Percentiles rank a stretch among this genome's conserved stretches.
phyloP scores from a whole-genome alignment of 2,888 invertebrate species.

The Eupithecia centaureata region DNA sequence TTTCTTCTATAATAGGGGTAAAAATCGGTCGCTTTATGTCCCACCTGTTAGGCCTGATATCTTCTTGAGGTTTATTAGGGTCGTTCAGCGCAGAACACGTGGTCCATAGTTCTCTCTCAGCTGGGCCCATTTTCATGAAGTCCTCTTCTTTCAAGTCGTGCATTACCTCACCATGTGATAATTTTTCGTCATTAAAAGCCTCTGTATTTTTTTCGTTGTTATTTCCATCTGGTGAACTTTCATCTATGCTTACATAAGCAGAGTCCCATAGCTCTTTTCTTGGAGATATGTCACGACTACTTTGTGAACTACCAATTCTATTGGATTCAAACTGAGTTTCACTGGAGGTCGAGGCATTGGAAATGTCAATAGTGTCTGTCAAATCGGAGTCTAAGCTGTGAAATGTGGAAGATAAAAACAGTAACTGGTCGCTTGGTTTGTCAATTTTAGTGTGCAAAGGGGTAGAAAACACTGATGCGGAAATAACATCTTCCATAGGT shows the following conservation, averaged over 20 bases:
- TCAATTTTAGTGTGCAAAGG: constrained; percentile 48
- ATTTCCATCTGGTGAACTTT: constrained; percentile 74
- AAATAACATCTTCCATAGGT: constrained; percentile 38
- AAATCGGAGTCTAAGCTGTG: constrained; percentile 66
- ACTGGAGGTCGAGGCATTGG: constrained; percentile 52
- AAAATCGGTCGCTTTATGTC: constrained; percentile 66
- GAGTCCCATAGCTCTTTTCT: constrained; percentile 81
- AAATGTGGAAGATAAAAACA: constrained; percentile 55
- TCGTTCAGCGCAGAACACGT: constrained; percentile 63
- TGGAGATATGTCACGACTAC: constrained; percentile 58
- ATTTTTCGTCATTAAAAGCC: constrained; percentile 57
- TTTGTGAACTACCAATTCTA: constrained; percentile 48
- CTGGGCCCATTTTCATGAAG: constrained; percentile 72
- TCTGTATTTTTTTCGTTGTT: constrained; percentile 66
- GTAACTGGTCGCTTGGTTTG: constrained; percentile 42
- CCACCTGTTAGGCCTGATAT: constrained; percentile 57
- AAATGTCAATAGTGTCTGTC: constrained; percentile 54
- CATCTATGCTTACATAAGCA: constrained; percentile 82
- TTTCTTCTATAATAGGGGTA: constrained; percentile 78
- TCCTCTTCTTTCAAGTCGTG: constrained; percentile 54
- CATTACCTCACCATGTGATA: constrained; percentile 51
- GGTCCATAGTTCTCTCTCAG: constrained; percentile 78
- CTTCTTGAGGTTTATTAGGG: constrained; percentile 53
- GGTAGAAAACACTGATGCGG: constrained; percentile 50
- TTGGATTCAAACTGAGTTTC: constrained; percentile 52